phyloP scores from a whole-genome alignment of 35 echinoderm and acorn worm genomes.

The Hemicentrotus pulcherrimus region DNA sequence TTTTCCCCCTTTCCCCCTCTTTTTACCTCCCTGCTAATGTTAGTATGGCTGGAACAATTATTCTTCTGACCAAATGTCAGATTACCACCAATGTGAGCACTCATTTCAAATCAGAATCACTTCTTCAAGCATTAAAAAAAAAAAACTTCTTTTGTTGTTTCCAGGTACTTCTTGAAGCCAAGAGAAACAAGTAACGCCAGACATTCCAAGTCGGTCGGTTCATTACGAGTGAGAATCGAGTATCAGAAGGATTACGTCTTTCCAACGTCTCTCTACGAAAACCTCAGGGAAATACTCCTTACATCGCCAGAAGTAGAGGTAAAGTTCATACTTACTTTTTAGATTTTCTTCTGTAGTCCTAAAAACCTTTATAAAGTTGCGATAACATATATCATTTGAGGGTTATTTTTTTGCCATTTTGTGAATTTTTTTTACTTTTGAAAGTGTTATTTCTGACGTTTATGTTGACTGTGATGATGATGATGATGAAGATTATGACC shows the following conservation, averaged over 20 bases:
- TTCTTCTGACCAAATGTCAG: neutral
- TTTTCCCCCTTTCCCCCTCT: too few relatives aligned
- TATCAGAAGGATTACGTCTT: conserved; percentile 91
- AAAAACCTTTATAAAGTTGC: too few relatives aligned
- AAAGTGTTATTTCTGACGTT: too few relatives aligned
- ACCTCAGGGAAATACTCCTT: conserved; percentile 75
- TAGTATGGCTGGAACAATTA: neutral
- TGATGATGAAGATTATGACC: too few relatives aligned
- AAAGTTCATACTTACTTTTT: neutral
- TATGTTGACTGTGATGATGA: too few relatives aligned
- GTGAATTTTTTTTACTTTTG: too few relatives aligned
- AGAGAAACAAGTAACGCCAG: conserved; percentile 66
- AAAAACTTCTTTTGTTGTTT: neutral
- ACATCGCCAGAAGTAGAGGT: conserved; percentile 84
- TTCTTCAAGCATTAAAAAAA: neutral
- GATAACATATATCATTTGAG: too few relatives aligned
- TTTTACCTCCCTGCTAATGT: too few relatives aligned
- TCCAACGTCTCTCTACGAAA: conserved; percentile 80
- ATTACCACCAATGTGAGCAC: too few relatives aligned
- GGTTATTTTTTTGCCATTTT: too few relatives aligned
- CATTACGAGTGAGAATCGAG: conserved; percentile 76
- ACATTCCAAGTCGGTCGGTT: conserved; percentile 60
- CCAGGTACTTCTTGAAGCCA: conserved; percentile 93
- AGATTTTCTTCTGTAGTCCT: too few relatives aligned
- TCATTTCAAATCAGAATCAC: neutral